Conservation (phyloP, 2,888 invertebrate species). For the Epinotia ramella region DNA sequence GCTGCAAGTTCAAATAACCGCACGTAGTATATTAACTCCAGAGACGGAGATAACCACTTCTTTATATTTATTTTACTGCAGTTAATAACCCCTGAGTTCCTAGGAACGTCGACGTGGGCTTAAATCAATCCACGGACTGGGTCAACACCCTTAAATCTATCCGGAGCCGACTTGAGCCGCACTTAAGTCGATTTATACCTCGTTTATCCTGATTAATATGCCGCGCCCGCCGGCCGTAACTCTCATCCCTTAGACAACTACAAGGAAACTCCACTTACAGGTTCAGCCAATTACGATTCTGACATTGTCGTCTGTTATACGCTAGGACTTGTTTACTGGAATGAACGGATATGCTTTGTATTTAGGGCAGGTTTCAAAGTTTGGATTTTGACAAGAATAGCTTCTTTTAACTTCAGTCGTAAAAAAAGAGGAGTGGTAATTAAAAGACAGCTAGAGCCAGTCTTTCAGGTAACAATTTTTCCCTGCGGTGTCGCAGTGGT, state of each 20-base stretch:
- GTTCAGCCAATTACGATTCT: conserved; percentile 25
- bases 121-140: conserved; percentile 32
- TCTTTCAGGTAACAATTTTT: neutral
- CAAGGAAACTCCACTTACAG: conserved; percentile 16
- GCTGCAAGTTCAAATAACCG: neutral
- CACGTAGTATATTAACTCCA: no score
- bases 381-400: neutral
- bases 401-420: conserved; percentile 2
- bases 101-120: conserved; percentile 37
- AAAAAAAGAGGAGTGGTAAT: neutral
- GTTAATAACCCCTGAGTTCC: conserved; percentile 32
- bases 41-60: neutral
- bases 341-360: conserved; percentile 4
- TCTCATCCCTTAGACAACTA: conserved; percentile 24
- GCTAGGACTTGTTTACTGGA: conserved; percentile 14
- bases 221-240: conserved; percentile 20
- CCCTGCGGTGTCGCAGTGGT: no score
- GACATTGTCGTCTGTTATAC: conserved; percentile 3
- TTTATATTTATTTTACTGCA: neutral
- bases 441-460: neutral
- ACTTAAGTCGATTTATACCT: conserved; percentile 31
- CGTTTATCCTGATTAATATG: conserved; percentile 35
- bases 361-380: conserved; percentile 12
- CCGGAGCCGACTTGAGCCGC: conserved; percentile 6
- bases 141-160: conserved; percentile 32